Evolutionary conservation across 2,888 invertebrate genomes (phyloP), one percentile per base, ranked within the genome.

Genomic region (Lumbricus terrestris): DNA sequence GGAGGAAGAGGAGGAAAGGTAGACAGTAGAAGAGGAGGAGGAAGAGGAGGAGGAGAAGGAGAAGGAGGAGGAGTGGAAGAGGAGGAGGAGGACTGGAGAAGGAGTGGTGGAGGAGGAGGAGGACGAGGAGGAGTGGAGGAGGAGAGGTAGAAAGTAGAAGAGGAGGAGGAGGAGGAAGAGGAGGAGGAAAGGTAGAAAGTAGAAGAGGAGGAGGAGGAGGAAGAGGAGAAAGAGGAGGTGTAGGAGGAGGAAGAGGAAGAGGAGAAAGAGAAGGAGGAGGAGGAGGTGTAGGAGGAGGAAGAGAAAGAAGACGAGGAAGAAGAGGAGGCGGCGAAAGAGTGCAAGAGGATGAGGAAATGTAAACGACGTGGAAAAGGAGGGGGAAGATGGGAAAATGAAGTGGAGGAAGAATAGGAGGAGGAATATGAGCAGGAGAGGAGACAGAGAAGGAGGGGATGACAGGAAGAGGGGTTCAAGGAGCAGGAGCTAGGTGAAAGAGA

Each of bases 1-100:
- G 85, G 83, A 90, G 54, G 88, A 91, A 88, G 83, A 90, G 90
- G 88, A 90, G 90, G 89, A 42, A 40, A 88, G 90, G 89, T 88
- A 88, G 90, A 90, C 35, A 88, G 88, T 82, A 40, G 82, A 69
- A 88, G 23, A 40, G 33, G 90, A 88, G 89, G 82, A 89, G 40
- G 89, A 88, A 89, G 83, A 85, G 54, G 29, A 3, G 11, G 11
- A 29, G 23, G 11, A 29, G 23, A 13, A 54, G 54, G 29, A 29
- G 54, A 54, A 54, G 23, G 13, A 69, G 8, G 13, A n/a, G 69
- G n/a, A n/a, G 69, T 8, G 11, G 40, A 16, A 6, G 16, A 82
- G 47, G 35, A 40, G 23, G 29, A n/a, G n/a, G n/a, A n/a, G n/a
- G n/a, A n/a, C n/a, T n/a, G n/a, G n/a, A 47, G 15, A 15, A 47